Evolutionary conservation across 2,888 invertebrate species (phyloP), one percentile per base, ranked within the genome.

Genomic region (Crossocerus cetratus): DNA sequence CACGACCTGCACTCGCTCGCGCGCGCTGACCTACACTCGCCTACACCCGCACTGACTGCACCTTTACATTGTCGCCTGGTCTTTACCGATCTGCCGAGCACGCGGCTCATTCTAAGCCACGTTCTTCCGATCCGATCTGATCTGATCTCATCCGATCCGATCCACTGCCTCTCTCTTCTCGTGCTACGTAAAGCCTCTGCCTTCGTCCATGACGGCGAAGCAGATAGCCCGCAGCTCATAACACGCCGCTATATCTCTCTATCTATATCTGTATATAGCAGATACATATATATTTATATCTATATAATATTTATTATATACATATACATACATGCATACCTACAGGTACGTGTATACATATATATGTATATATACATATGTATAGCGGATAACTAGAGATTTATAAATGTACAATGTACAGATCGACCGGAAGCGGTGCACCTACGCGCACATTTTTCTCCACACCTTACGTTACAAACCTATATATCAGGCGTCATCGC

Each of bases 1-100:
- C 75, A 72, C 74, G 75, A 54, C 79, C 77, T 69, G 77, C 72
- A 67, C 65, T 69, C 74, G 74, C 72, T 73, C 74, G 72, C 70
- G 72, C 70, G 56, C 67, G 57, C 71, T 65, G 63, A 67, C 64
- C 74, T 67, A 74, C 69, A 58, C 56, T 56, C 63, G 79, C 68
- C 74, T 70, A 79, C 75, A 69, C 72, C 78, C 64, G 78, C 69
- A 73, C 67, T 74, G 74, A 69, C 74, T 58, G 72, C 67, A 65
- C 72, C 61, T 58, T 69, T 69, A 62, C 79, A 70, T 72, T 72
- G 76, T 76, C 81, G 79, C 74, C 76, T 61, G 68, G 66, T 63
- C 72, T 56, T 32, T 16, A 23, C 59, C 71, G 71, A 64, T 54
- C 64, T 65, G 53, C 56, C 68, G 65, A 69, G 74, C 77, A 32